Evolutionary conservation across 2,888 invertebrate species (phyloP), one percentile per base, ranked within the genome.

Genomic region (Hecatera dysodea): DNA sequence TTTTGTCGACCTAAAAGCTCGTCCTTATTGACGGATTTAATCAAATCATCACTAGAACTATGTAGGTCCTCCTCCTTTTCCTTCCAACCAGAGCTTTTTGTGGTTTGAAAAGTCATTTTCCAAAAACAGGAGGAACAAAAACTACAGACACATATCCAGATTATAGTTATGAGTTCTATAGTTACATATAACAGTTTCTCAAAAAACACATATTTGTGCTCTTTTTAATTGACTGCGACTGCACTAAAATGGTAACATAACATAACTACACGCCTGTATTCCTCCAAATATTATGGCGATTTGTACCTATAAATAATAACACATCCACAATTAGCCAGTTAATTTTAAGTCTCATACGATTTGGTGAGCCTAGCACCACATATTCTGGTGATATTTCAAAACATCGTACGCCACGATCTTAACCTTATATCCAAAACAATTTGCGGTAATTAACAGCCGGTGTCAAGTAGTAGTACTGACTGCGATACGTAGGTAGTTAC

Each of bases 371-470:
- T 33, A 33, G 15, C 39, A 11, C 22, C 24, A 55, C 11, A 59
- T 29, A n/a, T 44, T 46, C 27, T 2, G 29, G 22, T 24, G 19
- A 53, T 17, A 52, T 66, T 52, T 27, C 22, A n/a, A 46, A 62
- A 66, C 29, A 53, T 65, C 42, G 27, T 65, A 59, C 42, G 52
- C 19, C 56, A 46, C 67, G 77, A 62, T 78, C 67, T 78, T 73
- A 73, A 73, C 73, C 64, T 78, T 72, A 67, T 55, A 72, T 57
- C 56, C 66, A 29, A 52, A 72, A 66, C 63, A 76, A 72, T 76
- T 76, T 80, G 72, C 52, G 83, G 82, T 80, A 78, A 75, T 84
- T 82, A 81, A 80, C 81, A 79, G 71, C 55, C 57, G 63, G 74
- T 72, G 80, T 77, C 78, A 77, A 66, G 72, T 63, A 57, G 63